Base-by-base conservation (phyloP, 1,140 invertebrate genomes). In the Meloidogyne hapla region DNA sequence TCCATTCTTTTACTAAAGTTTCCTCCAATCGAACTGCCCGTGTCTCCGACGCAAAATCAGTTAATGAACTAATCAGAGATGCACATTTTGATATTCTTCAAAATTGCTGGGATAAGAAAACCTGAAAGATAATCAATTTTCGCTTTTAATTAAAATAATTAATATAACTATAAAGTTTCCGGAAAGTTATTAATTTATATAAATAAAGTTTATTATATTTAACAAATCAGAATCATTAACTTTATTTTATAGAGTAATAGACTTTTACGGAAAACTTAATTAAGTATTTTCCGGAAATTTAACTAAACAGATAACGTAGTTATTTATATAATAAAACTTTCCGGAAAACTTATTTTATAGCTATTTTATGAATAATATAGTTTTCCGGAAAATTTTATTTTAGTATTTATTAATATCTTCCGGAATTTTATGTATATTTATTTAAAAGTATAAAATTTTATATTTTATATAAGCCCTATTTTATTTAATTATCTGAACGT, bases 61-160 rank as follows among this genome's bases (percentile, higher is more conserved):
- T 67, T 21, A 67, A 42, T 42, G 65, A 67, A 33, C 15, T 38
- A 21, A 33, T 67, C 28, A 67, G 40, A 42, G 40, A 67, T 42
- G 65, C 65, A 42, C 65, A 67, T 9, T 67, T 67, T 42, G 65
- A 67, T 8, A 42, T 42, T 33, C 65, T 67, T 33, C 65, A 67
- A 42, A 67, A 21, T 9, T 67, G 8, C 21, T 67, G 65, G 65
- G 65, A 33, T n/a, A 67, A 25, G 62, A 67, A 67, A 42, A 33
- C 65, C 65, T 38, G n/a, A 67, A 67, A 67, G 9, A 38, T 33
- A 67, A 67, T 38, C 6, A 42, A 38, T 33, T 67, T 67, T 18
- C 5, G 1, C 13, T 26, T 15, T 40, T 33, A 4, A 33, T 67
- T 67, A 42, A 38, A 38, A 18, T 42, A 67, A 38, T 42, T 33